phyloP scores from a whole-genome alignment of 1,140 invertebrate genomes.

The Drosophila parabipectinata region DNA sequence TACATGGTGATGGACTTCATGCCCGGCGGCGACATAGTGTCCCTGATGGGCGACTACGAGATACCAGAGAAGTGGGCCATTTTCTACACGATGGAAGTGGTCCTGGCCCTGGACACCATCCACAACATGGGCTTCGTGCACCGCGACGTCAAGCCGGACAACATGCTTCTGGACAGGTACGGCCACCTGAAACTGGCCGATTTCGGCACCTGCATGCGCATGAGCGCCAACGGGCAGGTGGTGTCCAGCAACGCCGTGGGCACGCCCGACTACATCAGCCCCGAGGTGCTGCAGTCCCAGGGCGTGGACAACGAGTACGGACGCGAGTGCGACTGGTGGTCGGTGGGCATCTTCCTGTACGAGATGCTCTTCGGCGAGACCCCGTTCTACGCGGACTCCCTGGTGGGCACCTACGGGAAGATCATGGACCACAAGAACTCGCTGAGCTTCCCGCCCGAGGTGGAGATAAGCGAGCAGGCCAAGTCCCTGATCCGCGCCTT shows the following conservation, averaged over 20 bases:
- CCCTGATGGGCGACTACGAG: slow-evolving; percentile 99
- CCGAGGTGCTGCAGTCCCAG: slow-evolving; percentile 98
- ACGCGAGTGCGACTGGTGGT: slow-evolving; percentile 99
- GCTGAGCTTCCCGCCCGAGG: slow-evolving; percentile 96
- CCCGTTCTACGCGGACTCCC: slow-evolving; percentile 99
- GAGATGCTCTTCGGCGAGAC: slow-evolving; percentile 99
- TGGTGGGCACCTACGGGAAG: slow-evolving; percentile 99
- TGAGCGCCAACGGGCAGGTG: slow-evolving; percentile 97
- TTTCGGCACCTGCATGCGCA: slow-evolving; percentile 99
- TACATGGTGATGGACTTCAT: slow-evolving; percentile 99
- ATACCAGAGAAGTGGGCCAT: slow-evolving; percentile 99
- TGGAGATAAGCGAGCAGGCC: slow-evolving; percentile 95
- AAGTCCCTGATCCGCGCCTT: slow-evolving; percentile 97
- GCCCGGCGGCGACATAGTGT: slow-evolving; percentile 99
- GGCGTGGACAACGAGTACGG: slow-evolving; percentile 98
- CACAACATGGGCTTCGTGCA: slow-evolving; percentile 99
- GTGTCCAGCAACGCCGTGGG: slow-evolving; percentile 98
- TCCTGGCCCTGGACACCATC: slow-evolving; percentile 98
- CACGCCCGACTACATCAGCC: slow-evolving; percentile 98
- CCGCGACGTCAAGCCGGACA: slow-evolving; percentile 99
- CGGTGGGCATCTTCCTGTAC: slow-evolving; percentile 98
- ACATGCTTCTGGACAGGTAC: slow-evolving; percentile 97
- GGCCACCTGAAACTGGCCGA: slow-evolving; percentile 99
- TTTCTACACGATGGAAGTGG: slow-evolving; percentile 99
- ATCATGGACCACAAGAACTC: slow-evolving; percentile 99